Evolutionary conservation across 1,140 invertebrate species (phyloP).

Genomic region (Drosophila kanapiae): DNA sequence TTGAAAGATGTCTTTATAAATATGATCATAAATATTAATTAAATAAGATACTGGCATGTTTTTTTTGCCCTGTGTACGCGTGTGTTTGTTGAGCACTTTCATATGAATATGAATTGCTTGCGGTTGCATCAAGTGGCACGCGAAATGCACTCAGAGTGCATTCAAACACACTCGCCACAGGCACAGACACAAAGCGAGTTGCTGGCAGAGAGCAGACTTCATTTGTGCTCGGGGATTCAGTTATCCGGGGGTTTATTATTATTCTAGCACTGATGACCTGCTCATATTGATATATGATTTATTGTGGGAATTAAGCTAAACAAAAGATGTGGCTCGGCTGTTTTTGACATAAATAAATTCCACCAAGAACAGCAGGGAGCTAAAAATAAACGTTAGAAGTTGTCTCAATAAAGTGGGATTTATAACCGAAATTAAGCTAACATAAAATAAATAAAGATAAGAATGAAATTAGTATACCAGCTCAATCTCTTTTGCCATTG

Average conservation of each 20-base stretch:
- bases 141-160: slow-evolving; percentile 49
- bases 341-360: neutral
- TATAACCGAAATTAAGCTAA: neutral
- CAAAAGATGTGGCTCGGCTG: neutral
- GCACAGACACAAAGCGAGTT: slow-evolving; percentile 25
- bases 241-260: slow-evolving; percentile 44
- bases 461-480: neutral
- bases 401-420: neutral
- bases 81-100: slow-evolving; percentile 67
- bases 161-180: slow-evolving; percentile 40
- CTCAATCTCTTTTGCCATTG: neutral
- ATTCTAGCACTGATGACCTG: slow-evolving; percentile 5
- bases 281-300: neutral
- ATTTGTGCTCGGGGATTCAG: slow-evolving; percentile 19
- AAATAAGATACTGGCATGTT: too few species aligned
- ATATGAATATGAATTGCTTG: slow-evolving; percentile 83
- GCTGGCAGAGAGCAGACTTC: slow-evolving; percentile 25
- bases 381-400: neutral
- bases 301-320: slow-evolving; percentile 3
- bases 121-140: slow-evolving; percentile 74
- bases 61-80: slow-evolving; percentile 28
- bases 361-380: neutral
- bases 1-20: too few species aligned
- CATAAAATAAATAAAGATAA: neutral
- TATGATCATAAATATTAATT: too few species aligned